A percentile compares a stretch with the other conserved stretches of the same genome.
phyloP scores from a whole-genome alignment of 2,113 vertebrate species.

The Trematomus loennbergii region DNA sequence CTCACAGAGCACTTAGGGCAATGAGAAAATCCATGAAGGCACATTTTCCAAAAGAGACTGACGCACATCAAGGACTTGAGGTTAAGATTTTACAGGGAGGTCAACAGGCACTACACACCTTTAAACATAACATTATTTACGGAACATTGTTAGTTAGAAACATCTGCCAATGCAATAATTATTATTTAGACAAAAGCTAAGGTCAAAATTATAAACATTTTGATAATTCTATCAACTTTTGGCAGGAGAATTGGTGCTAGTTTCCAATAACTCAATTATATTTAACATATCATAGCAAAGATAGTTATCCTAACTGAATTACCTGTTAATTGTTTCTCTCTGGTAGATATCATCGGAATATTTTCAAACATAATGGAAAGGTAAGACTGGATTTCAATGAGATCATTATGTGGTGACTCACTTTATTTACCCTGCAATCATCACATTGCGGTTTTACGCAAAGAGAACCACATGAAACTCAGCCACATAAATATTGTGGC shows the following conservation, averaged over 20 bases:
- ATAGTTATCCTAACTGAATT: not conserved
- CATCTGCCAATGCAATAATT: not conserved
- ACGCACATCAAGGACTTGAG: constrained; percentile 41
- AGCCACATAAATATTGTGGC: not conserved
- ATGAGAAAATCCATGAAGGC: constrained; percentile 55
- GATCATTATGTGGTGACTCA: not conserved
- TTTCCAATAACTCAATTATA: not conserved
- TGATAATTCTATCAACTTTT: not conserved
- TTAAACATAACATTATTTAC: constrained; percentile 1
- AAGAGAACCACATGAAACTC: constrained; percentile 8
- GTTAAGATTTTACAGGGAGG: constrained; percentile 17
- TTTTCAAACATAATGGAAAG: constrained; percentile 6
- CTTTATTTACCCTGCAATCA: not conserved
- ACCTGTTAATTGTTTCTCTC: not conserved
- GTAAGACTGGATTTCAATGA: not conserved
- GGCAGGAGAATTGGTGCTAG: not conserved
- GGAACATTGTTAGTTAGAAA: not conserved
- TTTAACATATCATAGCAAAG: not conserved
- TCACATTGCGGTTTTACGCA: constrained; percentile 3
- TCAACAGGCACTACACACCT: constrained; percentile 10
- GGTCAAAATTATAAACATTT: not conserved
- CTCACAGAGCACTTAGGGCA: constrained; percentile 53
- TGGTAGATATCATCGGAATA: not conserved
- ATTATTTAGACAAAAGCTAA: not conserved
- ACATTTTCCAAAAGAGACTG: constrained; percentile 61